Evolutionary conservation across 2,888 invertebrate species (phyloP).

Genomic region (Caradrina kadenii): DNA sequence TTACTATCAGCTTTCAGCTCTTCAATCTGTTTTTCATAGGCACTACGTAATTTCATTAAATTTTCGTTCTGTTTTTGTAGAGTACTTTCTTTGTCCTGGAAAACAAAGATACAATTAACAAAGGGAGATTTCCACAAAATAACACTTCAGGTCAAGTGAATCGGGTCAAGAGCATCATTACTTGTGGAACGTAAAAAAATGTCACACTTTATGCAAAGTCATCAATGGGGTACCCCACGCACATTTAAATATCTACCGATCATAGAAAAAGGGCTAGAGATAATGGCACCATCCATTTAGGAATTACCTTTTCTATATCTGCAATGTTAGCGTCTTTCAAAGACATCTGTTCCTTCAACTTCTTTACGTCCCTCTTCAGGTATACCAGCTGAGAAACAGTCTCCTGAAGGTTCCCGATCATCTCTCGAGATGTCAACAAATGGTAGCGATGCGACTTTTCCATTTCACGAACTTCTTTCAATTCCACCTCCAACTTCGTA

Average conservation of each 20-base stretch:
- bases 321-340: slow-evolving; percentile 73
- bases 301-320: slow-evolving; percentile 76
- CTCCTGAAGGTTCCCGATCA: slow-evolving; percentile 86
- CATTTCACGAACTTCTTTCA: slow-evolving; percentile 81
- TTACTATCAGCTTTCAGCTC: slow-evolving; percentile 75
- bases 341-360: slow-evolving; percentile 79
- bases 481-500: slow-evolving; percentile 78
- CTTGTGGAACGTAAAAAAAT: too few species aligned
- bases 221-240: too few species aligned
- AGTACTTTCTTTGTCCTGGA: slow-evolving; percentile 81
- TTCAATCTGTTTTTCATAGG: slow-evolving; percentile 79
- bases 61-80: slow-evolving; percentile 73
- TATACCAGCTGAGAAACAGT: slow-evolving; percentile 85
- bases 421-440: slow-evolving; percentile 83
- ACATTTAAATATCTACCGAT: too few species aligned
- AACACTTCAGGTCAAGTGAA: too few species aligned
- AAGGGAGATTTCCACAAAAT: too few species aligned
- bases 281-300: too few species aligned
- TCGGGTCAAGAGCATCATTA: too few species aligned
- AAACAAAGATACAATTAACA: not conserved
- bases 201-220: too few species aligned
- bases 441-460: slow-evolving; percentile 86
- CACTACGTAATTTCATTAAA: slow-evolving; percentile 71
- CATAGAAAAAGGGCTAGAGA: too few species aligned
- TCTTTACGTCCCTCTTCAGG: slow-evolving; percentile 83